A percentile compares a stretch with the other conserved stretches of the same genome.
These are phyloP conservation scores for Chelonus insularis DNA, from an alignment of 1,140 invertebrate species.

Conservation along the genomic window DNA sequence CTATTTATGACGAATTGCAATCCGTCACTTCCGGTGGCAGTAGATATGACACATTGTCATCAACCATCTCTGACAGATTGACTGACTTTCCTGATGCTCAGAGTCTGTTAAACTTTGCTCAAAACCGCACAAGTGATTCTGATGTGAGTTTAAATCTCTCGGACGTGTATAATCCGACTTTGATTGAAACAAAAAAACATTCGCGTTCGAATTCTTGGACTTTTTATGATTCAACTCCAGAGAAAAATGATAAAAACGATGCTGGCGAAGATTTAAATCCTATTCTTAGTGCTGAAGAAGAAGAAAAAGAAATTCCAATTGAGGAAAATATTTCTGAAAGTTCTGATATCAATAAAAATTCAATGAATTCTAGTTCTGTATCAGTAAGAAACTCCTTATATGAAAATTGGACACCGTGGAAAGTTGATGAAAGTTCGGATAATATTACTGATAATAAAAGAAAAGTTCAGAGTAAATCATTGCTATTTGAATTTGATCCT, in stretches of 20 bases:
- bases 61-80: constrained; percentile 48
- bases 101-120: constrained; percentile 34
- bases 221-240: constrained; percentile 57
- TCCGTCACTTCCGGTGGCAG: constrained; percentile 55
- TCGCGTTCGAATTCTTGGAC: constrained; percentile 63
- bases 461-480: constrained; percentile 39
- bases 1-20: constrained; percentile 63
- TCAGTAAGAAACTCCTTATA: constrained; percentile 52
- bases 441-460: constrained; percentile 5
- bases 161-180: constrained; percentile 30
- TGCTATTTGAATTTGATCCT: constrained; percentile 52
- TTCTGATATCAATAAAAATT: constrained; percentile 24
- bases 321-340: constrained; percentile 32
- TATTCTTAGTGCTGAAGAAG: constrained; percentile 43
- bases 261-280: constrained; percentile 38
- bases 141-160: constrained; percentile 51
- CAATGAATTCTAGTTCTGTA: constrained; percentile 33
- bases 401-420: constrained; percentile 44
- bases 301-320: constrained; percentile 35
- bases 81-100: constrained; percentile 52
- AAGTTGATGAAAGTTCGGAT: constrained; percentile 7
- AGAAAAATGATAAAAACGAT: constrained; percentile 31
- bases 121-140: constrained; percentile 52
- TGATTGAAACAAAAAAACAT: constrained; percentile 36
- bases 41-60: constrained; percentile 49